Evolutionary conservation across 2,113 vertebrate genomes (phyloP).

Genomic region (Etheostoma spectabile): DNA sequence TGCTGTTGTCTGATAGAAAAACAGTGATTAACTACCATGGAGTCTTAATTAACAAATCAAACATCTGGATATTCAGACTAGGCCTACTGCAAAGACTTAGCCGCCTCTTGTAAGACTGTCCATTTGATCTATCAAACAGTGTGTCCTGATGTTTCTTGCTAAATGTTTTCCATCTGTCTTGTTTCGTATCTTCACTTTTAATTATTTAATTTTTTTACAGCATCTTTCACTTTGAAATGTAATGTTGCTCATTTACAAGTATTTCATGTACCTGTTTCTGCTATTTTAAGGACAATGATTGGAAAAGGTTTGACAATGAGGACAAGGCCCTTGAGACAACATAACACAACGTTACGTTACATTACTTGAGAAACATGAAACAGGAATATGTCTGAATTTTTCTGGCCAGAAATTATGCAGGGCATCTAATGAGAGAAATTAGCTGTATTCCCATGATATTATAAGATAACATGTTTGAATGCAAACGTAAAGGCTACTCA

Average conservation of each 20-base stretch:
- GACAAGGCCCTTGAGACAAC: not conserved
- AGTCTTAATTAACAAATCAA: conserved; percentile 85
- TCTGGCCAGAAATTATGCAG: not conserved
- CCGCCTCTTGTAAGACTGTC: conserved; percentile 59
- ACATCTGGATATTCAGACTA: conserved; percentile 82
- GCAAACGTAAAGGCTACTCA: not conserved
- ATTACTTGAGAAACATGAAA: not conserved
- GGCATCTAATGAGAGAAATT: not conserved
- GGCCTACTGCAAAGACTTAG: conserved; percentile 57
- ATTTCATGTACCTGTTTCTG: not conserved
- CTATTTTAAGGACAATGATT: not conserved
- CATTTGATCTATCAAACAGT: conserved; percentile 74
- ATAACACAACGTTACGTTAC: not conserved
- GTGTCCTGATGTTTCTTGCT: conserved; percentile 62
- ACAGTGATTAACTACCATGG: conserved; percentile 74
- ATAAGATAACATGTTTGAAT: not conserved
- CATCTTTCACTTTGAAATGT: conserved; percentile 25
- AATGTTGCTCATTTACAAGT: conserved; percentile 15
- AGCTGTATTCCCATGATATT: not conserved
- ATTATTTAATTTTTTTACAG: not conserved
- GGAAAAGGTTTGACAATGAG: not conserved
- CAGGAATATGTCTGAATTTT: not conserved
- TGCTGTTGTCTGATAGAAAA: conserved; percentile 70
- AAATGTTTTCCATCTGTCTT: conserved; percentile 70
- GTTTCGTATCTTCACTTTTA: conserved; percentile 36